A percentile compares a stretch with the other conserved stretches of the same genome.
These are phyloP conservation scores for Phycodurus eques DNA, from an alignment of 2,113 vertebrate species.

Conservation along the genomic window DNA sequence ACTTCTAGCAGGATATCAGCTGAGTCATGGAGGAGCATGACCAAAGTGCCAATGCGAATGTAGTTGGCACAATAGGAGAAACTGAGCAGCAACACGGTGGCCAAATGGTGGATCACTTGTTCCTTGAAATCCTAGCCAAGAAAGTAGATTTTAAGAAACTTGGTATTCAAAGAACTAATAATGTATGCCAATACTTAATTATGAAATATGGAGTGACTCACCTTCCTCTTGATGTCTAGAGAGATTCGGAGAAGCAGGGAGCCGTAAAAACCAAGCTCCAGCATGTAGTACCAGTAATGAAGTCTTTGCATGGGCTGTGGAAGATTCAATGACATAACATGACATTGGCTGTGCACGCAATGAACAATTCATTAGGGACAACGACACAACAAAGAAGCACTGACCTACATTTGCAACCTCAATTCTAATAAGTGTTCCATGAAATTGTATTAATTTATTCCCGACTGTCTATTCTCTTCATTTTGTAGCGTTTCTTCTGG, in stretches of 20 bases:
- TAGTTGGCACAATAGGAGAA: constrained; percentile 93
- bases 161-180: neutral
- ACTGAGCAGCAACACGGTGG: constrained; percentile 81
- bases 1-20: constrained; percentile 89
- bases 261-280: constrained; percentile 87
- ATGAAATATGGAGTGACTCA: constrained; percentile 51
- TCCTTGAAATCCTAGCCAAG: constrained; percentile 84
- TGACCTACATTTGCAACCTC: no score
- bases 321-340: neutral
- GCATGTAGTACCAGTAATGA: constrained; percentile 88
- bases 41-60: constrained; percentile 84
- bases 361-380: neutral
- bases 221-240: constrained; percentile 89
- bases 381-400: neutral
- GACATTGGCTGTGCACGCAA: neutral
- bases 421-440: no score
- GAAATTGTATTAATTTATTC: no score
- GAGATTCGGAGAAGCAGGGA: constrained; percentile 85
- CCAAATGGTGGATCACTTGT: constrained; percentile 85
- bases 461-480: no score
- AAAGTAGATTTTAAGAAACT: neutral
- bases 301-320: constrained; percentile 75
- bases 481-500: no score
- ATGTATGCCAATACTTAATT: neutral
- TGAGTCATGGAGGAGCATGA: constrained; percentile 86